These are phyloP conservation scores for Cladopsammia gracilis DNA, from an alignment of 64 coral and sea anemone species.

Conservation along the genomic window DNA sequence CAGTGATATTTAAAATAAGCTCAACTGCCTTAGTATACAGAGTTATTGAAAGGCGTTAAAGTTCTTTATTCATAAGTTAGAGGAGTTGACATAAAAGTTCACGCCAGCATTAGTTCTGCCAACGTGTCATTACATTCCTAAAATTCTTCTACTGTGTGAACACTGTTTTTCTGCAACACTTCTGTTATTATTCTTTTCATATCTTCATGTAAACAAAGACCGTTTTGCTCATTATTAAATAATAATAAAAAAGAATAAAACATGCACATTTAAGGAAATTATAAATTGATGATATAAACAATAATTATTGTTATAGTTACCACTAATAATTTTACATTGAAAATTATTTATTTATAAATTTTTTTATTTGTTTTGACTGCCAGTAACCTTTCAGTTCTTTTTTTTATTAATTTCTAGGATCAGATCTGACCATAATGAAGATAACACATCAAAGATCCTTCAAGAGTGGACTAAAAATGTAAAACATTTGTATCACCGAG, in stretches of 20 bases:
- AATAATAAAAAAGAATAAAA: no score
- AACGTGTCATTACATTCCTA: conserved; percentile 28
- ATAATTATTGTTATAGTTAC: no score
- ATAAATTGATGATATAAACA: no score
- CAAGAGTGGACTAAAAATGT: conserved; percentile 86
- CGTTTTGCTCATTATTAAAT: no score
- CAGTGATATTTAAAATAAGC: no score
- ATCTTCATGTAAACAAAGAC: no score
- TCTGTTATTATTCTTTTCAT: no score
- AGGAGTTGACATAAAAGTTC: background rate
- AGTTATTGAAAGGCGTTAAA: background rate
- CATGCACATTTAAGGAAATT: no score
- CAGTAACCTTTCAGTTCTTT: background rate
- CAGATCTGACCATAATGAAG: conserved; percentile 93
- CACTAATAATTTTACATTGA: no score
- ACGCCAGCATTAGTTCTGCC: background rate
- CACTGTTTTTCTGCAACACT: background rate
- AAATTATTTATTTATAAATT: no score
- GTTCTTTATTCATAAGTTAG: background rate
- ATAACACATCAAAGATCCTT: conserved; percentile 84
- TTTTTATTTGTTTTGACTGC: background rate
- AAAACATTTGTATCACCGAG: conserved; percentile 83
- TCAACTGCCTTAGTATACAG: no score
- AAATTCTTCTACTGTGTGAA: background rate
- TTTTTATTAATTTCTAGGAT: conserved; percentile 64